These are phyloP conservation scores for Protobothrops mucrosquamatus DNA, from an alignment of 2,113 vertebrate genomes.

Conservation along the genomic window DNA sequence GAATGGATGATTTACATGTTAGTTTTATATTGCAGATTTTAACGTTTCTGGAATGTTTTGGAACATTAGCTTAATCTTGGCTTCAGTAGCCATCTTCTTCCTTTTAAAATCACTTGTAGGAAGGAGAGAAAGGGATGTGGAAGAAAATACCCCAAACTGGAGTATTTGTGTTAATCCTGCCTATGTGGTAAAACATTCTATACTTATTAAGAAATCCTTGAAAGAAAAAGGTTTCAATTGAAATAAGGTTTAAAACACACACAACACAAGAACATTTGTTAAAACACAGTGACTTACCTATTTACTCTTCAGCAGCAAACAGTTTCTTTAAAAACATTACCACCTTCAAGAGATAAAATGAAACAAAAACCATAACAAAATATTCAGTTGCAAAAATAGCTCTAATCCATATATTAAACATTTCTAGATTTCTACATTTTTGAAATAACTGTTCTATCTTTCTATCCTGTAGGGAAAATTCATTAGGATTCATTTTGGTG, in stretches of 20 bases:
- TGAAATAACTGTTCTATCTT: not conserved
- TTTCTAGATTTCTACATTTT: not conserved
- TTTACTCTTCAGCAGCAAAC: not conserved
- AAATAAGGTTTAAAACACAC: not conserved
- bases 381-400: not conserved
- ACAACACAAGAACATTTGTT: not conserved
- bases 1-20: not conserved
- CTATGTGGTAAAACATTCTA: not conserved
- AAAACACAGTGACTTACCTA: not conserved
- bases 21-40: not conserved
- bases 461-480: constrained; percentile 70
- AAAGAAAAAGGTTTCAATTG: not conserved
- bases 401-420: not conserved
- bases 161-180: not conserved
- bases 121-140: not conserved
- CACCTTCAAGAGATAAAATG: not conserved
- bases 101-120: not conserved
- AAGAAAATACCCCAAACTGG: not conserved
- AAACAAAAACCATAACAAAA: not conserved
- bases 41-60: not conserved
- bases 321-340: not conserved
- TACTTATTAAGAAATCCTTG: not conserved
- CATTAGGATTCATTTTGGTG: constrained; percentile 75
- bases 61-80: not conserved
- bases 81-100: not conserved